Base-by-base conservation (phyloP, 2,888 invertebrate species). In the Drosophila melanosoma region DNA sequence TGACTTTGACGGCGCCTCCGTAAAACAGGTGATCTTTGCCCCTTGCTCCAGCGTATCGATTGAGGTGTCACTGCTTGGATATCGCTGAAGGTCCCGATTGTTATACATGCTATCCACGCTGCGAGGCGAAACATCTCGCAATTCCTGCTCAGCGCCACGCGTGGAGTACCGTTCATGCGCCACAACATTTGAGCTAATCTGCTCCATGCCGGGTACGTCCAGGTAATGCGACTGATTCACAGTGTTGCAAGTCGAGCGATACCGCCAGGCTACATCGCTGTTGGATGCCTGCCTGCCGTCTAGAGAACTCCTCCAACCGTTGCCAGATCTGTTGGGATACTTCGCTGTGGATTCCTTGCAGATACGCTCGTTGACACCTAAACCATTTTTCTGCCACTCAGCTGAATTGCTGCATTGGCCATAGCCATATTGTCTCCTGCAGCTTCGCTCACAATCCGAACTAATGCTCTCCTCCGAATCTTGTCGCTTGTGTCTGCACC, bases 11-110 rank as follows among this genome's bases (percentile, higher is more conserved):
- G 17, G 33, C 38, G 15, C 17, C 11, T 35, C 5, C 15, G 15
- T 62, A 17, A 23, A 23, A 45, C 26, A 23, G 1, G 38, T 15
- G 8, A 66, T 15, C 1, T 38, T 35, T 5, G 29, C 33, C 3
- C 54, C 6, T 1, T 60, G 58, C 57, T 49, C 42, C 0, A 45
- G 10, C 6, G 74, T 53, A n/a, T 65, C 62, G 40, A 76, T 26
- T 3, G 74, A 69, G 3, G 62, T 76, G 2, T 56, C 45, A 7
- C 54, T 26, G 23, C 33, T 54, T 12, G 29, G 7, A 38, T 35
- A 35, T 6, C 7, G 20, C 33, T 45, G 17, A 15, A 23, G 5
- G 4, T 38, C 29, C 29, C 4, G 10, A n/a, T 15, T 6, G 17
- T 17, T 38, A 2, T 6, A n/a, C 12, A 35, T 11, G 54, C 38